phyloP scores from a whole-genome alignment of 1,140 invertebrate genomes.

The Trinorchestia longiramus region DNA sequence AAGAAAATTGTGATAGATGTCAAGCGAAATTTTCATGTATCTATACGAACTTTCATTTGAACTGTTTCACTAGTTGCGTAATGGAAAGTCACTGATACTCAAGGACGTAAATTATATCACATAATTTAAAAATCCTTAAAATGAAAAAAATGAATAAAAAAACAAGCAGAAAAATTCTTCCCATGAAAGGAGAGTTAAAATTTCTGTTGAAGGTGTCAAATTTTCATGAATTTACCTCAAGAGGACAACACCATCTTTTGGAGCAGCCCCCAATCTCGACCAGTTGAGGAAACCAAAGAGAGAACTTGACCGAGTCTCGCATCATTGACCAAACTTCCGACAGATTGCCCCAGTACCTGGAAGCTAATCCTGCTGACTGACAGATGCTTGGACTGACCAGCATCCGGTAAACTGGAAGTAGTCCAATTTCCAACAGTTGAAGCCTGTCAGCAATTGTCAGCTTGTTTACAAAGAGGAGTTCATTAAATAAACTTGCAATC shows the following conservation, averaged over 20 bases:
- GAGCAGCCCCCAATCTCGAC: not conserved
- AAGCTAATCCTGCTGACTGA: not conserved
- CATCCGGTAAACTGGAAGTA: not conserved
- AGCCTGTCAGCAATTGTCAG: not conserved
- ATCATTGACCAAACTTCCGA: slow-evolving; percentile 13
- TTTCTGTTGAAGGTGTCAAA: not conserved
- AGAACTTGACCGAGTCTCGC: not conserved
- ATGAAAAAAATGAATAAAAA: not conserved
- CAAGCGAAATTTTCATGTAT: not conserved
- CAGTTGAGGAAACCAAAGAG: not conserved
- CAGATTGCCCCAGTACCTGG: not conserved
- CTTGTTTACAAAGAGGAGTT: not conserved
- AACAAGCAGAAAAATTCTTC: not conserved
- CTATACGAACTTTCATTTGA: not conserved
- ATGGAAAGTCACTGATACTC: not conserved
- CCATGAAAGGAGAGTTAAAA: not conserved
- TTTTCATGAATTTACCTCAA: not conserved
- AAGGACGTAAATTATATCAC: not conserved
- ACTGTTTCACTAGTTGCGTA: not conserved
- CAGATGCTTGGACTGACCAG: not conserved
- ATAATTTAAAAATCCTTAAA: not conserved
- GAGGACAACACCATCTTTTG: not conserved
- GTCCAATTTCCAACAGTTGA: not conserved
- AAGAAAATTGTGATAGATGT: not conserved
- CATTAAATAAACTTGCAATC: not conserved